These are phyloP conservation scores for Dynastes tityus DNA, from an alignment of 2,888 invertebrate genomes.

Conservation along the genomic window DNA sequence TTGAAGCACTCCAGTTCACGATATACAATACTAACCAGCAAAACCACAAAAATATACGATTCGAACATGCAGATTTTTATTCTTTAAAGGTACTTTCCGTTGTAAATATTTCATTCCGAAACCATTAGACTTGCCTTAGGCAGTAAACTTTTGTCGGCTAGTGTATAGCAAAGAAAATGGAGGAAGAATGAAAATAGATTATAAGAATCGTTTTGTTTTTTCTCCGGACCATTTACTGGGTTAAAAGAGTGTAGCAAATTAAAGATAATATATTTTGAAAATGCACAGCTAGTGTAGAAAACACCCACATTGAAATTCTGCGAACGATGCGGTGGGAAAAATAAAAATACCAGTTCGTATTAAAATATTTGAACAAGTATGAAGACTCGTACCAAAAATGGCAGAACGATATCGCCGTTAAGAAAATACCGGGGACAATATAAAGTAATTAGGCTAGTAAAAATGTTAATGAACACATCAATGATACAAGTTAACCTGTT, in stretches of 20 bases:
- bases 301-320: conserved; percentile 43
- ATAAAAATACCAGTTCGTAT: conserved; percentile 40
- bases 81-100: too few relatives aligned
- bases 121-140: too few relatives aligned
- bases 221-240: background rate
- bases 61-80: too few relatives aligned
- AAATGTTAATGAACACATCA: conserved; percentile 51
- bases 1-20: too few relatives aligned
- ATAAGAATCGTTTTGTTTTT: conserved; percentile 7
- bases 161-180: background rate
- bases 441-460: conserved; percentile 50
- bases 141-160: too few relatives aligned
- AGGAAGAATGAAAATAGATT: background rate
- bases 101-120: too few relatives aligned
- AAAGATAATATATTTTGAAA: conserved; percentile 43
- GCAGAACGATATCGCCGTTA: conserved; percentile 43
- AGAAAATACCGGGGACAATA: conserved; percentile 44
- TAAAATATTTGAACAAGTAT: conserved; percentile 49
- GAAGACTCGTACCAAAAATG: conserved; percentile 44
- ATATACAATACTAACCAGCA: too few relatives aligned
- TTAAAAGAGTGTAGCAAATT: conserved; percentile 28
- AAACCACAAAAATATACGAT: too few relatives aligned
- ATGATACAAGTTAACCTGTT: conserved; percentile 38
- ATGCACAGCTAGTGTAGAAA: conserved; percentile 36
- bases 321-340: conserved; percentile 32